phyloP scores from a whole-genome alignment of 2,888 invertebrate genomes.

The Lepidochrysops patricia region DNA sequence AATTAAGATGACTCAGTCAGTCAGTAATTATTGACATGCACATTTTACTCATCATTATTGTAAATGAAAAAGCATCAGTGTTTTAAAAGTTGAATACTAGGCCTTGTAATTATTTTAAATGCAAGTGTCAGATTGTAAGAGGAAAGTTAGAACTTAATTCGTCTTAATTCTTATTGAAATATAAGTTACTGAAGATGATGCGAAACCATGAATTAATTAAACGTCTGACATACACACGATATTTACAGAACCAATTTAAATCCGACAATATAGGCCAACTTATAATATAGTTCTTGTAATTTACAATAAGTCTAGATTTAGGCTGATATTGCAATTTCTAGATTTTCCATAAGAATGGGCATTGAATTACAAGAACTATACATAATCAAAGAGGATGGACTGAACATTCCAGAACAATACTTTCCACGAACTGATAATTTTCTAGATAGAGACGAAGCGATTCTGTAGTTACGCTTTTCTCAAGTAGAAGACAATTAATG shows the following conservation, averaged over 20 bases:
- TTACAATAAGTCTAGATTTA: neutral
- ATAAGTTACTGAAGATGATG: neutral
- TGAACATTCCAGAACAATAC: neutral
- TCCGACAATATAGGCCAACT: neutral
- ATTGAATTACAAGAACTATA: neutral
- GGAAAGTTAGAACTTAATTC: neutral
- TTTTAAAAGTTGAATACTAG: too few species aligned
- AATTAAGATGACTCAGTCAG: slow-evolving; percentile 6
- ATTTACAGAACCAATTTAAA: slow-evolving; percentile 4
- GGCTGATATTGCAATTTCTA: neutral
- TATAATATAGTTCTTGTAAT: neutral
- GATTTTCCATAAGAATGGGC: neutral
- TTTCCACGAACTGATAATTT: neutral
- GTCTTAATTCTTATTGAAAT: neutral
- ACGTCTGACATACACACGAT: slow-evolving; percentile 2
- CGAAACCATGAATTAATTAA: neutral
- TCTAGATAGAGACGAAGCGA: neutral
- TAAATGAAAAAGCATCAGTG: too few species aligned
- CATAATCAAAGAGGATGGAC: neutral
- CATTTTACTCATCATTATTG: too few species aligned
- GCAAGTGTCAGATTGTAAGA: neutral
- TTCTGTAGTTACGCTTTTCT: neutral
- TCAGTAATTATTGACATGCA: slow-evolving; percentile 8
- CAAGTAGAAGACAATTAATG: neutral
- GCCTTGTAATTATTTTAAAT: neutral